Evolutionary conservation across 2,797 vertebrate species (phyloP), one percentile per base, ranked within the genome.

Genomic region (Aplochiton taeniatus): DNA sequence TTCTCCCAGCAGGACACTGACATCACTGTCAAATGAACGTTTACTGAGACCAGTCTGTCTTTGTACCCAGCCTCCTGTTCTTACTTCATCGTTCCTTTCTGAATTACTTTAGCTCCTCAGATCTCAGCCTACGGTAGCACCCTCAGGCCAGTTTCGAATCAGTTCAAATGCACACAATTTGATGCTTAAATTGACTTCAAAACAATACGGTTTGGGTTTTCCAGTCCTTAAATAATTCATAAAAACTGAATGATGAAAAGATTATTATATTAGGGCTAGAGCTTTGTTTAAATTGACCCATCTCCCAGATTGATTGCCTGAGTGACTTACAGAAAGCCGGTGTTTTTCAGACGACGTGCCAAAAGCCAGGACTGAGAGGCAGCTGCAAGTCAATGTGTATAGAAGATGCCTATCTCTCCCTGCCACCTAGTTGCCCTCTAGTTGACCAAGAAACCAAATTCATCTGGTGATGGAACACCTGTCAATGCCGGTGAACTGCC

Each of bases 391-490:
- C 50, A 44, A 43, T 50, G 66, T 77, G 63, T 44, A 51, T 14
- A 48, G 50, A 17, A 17, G 66, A 70, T 73, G 75, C 77, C 80
- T 81, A 73, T 83, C 78, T 83, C 70, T 51, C 66, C 65, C 74
- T 62, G 56, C 65, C 17, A 76, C 80, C 74, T 72, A 74, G 70
- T 57, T 75, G 72, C 75, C 79, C 86, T 84, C 80, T 77, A 73
- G 72, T 82, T 83, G 87, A 88, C 88, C 85, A 83, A 84, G 83
- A 88, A 83, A 82, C 79, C 72, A 68, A 76, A 76, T 83, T 76
- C 79, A 77, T 74, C 69, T 61, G 58, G 81, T 87, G 87, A 90
- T 86, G 76, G 82, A 89, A 82, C 59, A 65, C 74, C 85, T 85
- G 86, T 87, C 87, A 79, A 70, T 77, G 74, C 69, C 76, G 74